These are phyloP conservation scores for Chloroceryle amazona DNA, from an alignment of 2,797 vertebrate species.

Conservation along the genomic window DNA sequence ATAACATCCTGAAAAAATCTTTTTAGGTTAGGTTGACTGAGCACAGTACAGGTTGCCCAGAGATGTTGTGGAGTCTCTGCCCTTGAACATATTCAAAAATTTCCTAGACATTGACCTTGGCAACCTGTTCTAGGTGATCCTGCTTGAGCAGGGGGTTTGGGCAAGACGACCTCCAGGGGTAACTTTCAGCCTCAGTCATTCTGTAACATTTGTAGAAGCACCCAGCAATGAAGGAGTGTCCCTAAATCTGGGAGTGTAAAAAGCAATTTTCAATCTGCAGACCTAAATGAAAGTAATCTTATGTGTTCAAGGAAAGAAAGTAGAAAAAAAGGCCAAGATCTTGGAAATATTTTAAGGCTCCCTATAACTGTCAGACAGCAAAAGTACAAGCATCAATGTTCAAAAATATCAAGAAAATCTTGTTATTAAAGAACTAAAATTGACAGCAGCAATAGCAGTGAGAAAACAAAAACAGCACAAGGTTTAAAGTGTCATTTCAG, in stretches of 20 bases:
- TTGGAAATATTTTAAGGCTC: background rate
- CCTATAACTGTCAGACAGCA: background rate
- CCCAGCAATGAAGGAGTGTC: fast-evolving
- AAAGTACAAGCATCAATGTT: background rate
- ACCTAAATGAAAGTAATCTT: background rate
- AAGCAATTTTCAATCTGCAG: background rate
- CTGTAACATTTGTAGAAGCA: background rate
- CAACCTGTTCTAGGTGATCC: background rate
- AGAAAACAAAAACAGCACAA: background rate
- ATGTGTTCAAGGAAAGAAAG: background rate
- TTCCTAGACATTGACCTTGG: background rate
- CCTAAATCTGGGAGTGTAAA: background rate
- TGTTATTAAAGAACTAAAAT: background rate
- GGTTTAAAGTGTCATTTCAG: background rate
- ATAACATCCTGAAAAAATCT: background rate
- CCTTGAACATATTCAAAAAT: background rate
- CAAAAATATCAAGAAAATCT: background rate
- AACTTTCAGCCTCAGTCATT: background rate
- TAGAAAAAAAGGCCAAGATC: background rate
- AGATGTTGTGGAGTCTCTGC: background rate
- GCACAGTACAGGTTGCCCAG: background rate
- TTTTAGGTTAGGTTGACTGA: background rate
- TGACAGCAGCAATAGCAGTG: background rate
- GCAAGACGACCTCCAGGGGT: background rate
- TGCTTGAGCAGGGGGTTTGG: fast-evolving